Evolutionary conservation across 2,888 invertebrate species (phyloP).

Genomic region (Drosophila kambysellisi): DNA sequence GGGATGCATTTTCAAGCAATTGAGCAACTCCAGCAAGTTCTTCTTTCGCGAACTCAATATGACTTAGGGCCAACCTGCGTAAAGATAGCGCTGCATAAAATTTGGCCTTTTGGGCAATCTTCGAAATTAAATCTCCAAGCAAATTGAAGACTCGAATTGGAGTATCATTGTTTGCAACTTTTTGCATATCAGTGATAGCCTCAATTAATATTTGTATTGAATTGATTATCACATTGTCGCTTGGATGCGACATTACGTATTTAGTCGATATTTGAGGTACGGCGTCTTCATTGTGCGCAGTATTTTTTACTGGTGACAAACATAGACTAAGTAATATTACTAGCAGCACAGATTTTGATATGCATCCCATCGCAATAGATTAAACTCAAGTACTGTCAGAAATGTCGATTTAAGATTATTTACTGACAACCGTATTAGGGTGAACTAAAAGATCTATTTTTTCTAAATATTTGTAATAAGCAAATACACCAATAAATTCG

Average conservation of each 20-base stretch:
- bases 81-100: constrained; percentile 43
- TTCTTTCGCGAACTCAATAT: constrained; percentile 49
- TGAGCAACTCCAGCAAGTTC: constrained; percentile 57
- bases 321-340: constrained; percentile 27
- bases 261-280: background rate
- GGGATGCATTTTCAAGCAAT: constrained; percentile 56
- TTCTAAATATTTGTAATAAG: background rate
- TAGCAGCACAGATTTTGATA: constrained; percentile 27
- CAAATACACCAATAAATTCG: background rate
- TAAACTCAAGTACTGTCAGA: constrained; percentile 41
- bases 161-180: constrained; percentile 33
- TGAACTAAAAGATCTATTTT: constrained; percentile 13
- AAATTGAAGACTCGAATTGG: constrained; percentile 44
- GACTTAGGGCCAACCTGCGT: constrained; percentile 40
- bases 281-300: constrained; percentile 2
- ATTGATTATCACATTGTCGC: constrained; percentile 20
- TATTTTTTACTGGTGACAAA: constrained; percentile 21
- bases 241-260: background rate
- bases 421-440: constrained; percentile 17
- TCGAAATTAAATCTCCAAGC: constrained; percentile 48
- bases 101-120: constrained; percentile 53
- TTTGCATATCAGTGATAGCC: constrained; percentile 4
- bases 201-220: constrained; percentile 17
- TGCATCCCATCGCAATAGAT: constrained; percentile 47
- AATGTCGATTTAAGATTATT: constrained; percentile 19